phyloP scores from a whole-genome alignment of 2,797 vertebrate genomes.

The Falco naumanni region DNA sequence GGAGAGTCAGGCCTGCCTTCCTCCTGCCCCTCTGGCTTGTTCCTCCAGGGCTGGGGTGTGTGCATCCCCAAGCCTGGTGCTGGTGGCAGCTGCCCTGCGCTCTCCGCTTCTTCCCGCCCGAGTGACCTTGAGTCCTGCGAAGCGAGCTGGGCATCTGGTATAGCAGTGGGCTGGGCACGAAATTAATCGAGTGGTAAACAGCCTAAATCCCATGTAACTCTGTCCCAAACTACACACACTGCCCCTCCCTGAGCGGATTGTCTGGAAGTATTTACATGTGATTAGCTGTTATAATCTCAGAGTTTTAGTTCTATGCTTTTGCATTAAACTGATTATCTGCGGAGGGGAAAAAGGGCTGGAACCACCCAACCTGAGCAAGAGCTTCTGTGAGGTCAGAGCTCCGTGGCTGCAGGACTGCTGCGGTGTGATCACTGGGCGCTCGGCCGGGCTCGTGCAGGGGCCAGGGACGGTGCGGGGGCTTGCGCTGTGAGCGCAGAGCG shows the following conservation, averaged over 20 bases:
- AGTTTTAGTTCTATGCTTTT: conserved; percentile 10
- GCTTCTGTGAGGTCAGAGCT: not conserved
- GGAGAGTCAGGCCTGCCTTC: rapidly evolving
- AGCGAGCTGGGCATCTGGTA: not conserved
- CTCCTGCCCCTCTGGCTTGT: rapidly evolving
- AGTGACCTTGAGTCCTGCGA: conserved; percentile 57
- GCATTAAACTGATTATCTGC: conserved; percentile 30
- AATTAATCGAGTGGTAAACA: conserved; percentile 59
- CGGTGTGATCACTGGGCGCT: rapidly evolving
- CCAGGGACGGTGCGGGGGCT: rapidly evolving
- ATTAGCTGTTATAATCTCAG: conserved; percentile 61
- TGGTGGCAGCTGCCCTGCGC: rapidly evolving
- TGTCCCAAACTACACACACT: not conserved
- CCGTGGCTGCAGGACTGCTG: rapidly evolving
- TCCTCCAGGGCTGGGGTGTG: rapidly evolving
- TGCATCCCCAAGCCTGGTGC: rapidly evolving
- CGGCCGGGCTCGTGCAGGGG: rapidly evolving
- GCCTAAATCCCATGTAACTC: conserved; percentile 68
- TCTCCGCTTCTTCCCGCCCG: rapidly evolving
- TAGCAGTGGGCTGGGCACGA: not conserved
- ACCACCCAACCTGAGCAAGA: not conserved
- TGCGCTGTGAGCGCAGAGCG: no score
- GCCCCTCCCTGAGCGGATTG: conserved; percentile 47
- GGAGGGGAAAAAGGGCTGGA: not conserved
- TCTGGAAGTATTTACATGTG: conserved; percentile 61